Evolutionary conservation across 2,888 invertebrate genomes (phyloP).

Genomic region (Eugnorisma glareosa): DNA sequence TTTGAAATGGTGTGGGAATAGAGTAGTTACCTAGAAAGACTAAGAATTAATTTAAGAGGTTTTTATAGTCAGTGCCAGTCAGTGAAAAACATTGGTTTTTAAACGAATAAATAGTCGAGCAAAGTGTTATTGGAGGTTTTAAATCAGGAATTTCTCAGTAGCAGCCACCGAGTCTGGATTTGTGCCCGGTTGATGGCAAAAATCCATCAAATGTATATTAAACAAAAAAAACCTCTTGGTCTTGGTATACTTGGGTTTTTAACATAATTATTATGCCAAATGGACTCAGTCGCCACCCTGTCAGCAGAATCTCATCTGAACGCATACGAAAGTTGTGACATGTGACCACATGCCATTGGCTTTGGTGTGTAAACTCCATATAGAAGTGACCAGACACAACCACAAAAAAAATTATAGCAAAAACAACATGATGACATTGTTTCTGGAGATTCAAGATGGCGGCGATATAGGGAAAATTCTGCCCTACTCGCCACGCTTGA

Average conservation of each 20-base stretch:
- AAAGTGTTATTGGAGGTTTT: no score
- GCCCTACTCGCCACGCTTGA: constrained; percentile 49
- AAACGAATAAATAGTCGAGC: neutral
- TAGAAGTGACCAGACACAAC: neutral
- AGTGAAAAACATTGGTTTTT: neutral
- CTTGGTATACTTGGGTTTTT: neutral
- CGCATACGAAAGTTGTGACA: neutral
- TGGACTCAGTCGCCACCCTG: neutral
- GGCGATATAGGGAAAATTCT: constrained; percentile 41
- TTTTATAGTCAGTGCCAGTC: neutral
- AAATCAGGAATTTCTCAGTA: no score
- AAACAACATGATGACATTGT: constrained; percentile 28
- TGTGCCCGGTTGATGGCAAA: no score
- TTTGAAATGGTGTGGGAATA: neutral
- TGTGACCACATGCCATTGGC: neutral
- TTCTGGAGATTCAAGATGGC: constrained; percentile 45
- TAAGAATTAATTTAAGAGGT: no score
- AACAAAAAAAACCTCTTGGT: neutral
- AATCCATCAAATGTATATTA: neutral
- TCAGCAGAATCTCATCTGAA: neutral
- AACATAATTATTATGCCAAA: neutral
- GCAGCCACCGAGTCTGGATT: no score
- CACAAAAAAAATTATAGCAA: neutral
- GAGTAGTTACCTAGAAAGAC: neutral
- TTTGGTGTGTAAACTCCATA: neutral